phyloP scores from a whole-genome alignment of 1,140 invertebrate species.

The Drosophila bifasciata region DNA sequence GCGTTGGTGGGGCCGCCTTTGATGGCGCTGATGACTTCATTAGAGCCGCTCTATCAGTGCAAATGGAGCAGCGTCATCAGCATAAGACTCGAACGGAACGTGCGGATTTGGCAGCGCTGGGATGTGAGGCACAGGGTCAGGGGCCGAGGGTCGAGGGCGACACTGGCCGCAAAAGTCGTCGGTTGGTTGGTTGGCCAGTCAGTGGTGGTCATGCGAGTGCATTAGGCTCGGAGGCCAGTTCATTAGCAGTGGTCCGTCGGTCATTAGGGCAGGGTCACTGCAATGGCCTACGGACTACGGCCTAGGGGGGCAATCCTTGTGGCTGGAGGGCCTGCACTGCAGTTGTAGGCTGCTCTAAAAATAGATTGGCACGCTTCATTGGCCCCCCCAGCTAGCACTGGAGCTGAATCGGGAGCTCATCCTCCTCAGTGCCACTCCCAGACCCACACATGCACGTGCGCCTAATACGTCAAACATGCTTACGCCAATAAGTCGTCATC shows the following conservation, averaged over 20 bases:
- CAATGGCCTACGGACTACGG: constrained; percentile 52
- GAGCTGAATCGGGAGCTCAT: not conserved
- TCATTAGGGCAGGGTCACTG: constrained; percentile 65
- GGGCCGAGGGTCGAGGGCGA: constrained; percentile 31
- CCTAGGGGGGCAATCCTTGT: constrained; percentile 31
- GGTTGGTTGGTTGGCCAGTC: too few species aligned
- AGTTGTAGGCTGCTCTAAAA: constrained; percentile 43
- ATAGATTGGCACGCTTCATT: constrained; percentile 72
- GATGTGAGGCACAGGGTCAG: constrained; percentile 2
- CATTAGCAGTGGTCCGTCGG: constrained; percentile 62
- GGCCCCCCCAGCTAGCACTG: constrained; percentile 27
- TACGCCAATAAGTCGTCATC: constrained; percentile 81
- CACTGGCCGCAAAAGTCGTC: constrained; percentile 69
- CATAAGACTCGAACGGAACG: constrained; percentile 27
- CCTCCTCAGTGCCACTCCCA: not conserved
- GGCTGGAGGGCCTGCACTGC: not conserved
- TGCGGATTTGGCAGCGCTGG: too few species aligned
- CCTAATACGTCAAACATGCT: constrained; percentile 78
- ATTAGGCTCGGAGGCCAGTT: constrained; percentile 66
- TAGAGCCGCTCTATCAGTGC: constrained; percentile 77
- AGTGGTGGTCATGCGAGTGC: constrained; percentile 63
- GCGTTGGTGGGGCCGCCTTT: constrained; percentile 45
- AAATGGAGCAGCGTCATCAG: constrained; percentile 66
- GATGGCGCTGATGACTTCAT: constrained; percentile 78
- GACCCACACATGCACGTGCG: constrained; percentile 48